Conservation (phyloP, 2,113 vertebrate genomes). For the Sclerurus mexicanus region DNA sequence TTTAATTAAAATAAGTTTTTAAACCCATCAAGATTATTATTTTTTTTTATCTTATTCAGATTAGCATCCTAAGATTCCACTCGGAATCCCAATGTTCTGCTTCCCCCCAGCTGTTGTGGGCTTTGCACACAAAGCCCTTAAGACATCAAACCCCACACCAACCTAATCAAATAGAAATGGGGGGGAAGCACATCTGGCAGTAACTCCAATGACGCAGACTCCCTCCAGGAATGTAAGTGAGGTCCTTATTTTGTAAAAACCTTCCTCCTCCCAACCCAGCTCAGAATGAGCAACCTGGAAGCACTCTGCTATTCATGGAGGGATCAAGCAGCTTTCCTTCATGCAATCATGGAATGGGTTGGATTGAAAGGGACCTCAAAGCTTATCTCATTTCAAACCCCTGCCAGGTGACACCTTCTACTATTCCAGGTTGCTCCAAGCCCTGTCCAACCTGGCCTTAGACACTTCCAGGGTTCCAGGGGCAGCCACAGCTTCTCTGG, state of each 20-base stretch:
- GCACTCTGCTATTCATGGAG: accelerated
- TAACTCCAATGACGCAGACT: background rate
- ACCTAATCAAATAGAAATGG: background rate
- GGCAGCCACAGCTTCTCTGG: background rate
- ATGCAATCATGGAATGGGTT: background rate
- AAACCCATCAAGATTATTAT: slow-evolving; percentile 24
- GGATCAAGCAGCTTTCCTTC: background rate
- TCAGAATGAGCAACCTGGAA: background rate
- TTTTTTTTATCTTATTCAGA: slow-evolving; percentile 23
- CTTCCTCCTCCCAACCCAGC: background rate
- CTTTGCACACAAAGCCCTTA: slow-evolving; percentile 6
- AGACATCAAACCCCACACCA: background rate
- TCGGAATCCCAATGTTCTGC: background rate
- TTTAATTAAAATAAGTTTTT: slow-evolving; percentile 62
- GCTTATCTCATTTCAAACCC: accelerated
- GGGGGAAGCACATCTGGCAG: background rate
- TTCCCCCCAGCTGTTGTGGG: background rate
- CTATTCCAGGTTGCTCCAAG: background rate
- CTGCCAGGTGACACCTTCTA: background rate
- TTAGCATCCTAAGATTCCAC: slow-evolving; percentile 8
- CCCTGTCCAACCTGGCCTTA: background rate
- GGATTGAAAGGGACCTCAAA: background rate
- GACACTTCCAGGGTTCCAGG: background rate
- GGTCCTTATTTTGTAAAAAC: background rate
- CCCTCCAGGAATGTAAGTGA: background rate